These are phyloP conservation scores for Emys orbicularis DNA, from an alignment of 2,797 vertebrate species.

Conservation along the genomic window DNA sequence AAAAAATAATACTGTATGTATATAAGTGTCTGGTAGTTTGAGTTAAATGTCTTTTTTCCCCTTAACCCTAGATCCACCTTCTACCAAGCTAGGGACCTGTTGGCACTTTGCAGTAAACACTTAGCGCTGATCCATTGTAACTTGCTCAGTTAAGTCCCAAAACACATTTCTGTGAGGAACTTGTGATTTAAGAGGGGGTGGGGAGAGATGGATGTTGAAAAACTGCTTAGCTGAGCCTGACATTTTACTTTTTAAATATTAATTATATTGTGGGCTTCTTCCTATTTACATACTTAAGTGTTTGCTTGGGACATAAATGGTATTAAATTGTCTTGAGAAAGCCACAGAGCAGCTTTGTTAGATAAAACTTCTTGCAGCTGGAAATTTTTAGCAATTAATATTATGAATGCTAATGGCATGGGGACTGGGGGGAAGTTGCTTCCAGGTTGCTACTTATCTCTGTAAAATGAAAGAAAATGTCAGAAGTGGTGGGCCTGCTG, in stretches of 20 bases:
- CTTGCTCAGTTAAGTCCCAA: constrained; percentile 54
- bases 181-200: constrained; percentile 45
- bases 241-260: constrained; percentile 81
- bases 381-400: constrained; percentile 87
- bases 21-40: background rate
- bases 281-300: constrained; percentile 83
- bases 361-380: constrained; percentile 81
- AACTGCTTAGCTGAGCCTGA: constrained; percentile 74
- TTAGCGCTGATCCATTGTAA: constrained; percentile 66
- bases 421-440: constrained; percentile 71
- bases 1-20: background rate
- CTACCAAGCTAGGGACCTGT: background rate
- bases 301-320: constrained; percentile 77
- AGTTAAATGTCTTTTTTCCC: constrained; percentile 12
- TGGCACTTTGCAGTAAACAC: constrained; percentile 42
- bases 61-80: background rate
- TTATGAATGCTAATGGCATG: constrained; percentile 83
- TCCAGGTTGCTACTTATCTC: constrained; percentile 73
- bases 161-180: constrained; percentile 65
- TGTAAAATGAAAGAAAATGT: constrained; percentile 78
- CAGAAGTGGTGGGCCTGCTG: constrained; percentile 69
- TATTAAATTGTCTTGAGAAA: constrained; percentile 80
- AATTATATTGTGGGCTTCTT: constrained; percentile 76
- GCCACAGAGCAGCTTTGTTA: constrained; percentile 79
- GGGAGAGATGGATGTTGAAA: constrained; percentile 54